Percentiles rank a stretch among this genome's conserved stretches.
These are phyloP conservation scores for Ellobius talpinus DNA, from an alignment of 2,113 vertebrate genomes.

Conservation along the genomic window DNA sequence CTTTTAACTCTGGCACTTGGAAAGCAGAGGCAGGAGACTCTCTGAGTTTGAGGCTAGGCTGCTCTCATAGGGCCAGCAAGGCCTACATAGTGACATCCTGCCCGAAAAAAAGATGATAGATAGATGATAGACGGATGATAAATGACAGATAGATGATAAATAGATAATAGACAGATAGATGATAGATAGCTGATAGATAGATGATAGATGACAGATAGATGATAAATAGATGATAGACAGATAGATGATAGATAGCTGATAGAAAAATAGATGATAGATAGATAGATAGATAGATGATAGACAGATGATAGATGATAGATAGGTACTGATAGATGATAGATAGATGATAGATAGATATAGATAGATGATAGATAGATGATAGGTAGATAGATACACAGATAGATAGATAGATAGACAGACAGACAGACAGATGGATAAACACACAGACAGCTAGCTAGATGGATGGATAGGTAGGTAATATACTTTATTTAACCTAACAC, in stretches of 20 bases:
- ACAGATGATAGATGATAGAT: no score
- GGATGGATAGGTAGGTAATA: neutral
- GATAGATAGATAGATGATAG: no score
- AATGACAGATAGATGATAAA: no score
- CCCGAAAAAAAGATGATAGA: neutral
- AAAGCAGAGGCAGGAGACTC: neutral
- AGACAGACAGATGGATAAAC: neutral
- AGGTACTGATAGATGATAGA: no score
- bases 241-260: no score
- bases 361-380: neutral
- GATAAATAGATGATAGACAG: neutral
- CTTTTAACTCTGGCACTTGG: neutral
- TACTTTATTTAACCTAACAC: neutral
- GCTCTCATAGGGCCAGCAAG: neutral
- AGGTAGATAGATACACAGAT: neutral
- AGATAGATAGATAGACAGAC: neutral
- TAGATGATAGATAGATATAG: no score
- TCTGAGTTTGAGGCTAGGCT: neutral
- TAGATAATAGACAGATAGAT: neutral
- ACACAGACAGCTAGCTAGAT: no score
- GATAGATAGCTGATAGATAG: no score
- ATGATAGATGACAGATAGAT: no score
- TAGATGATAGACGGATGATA: neutral
- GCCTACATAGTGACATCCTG: neutral
- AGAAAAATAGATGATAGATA: no score